Conservation (phyloP, 2,888 invertebrate genomes). For the Perizoma affinitatum region DNA sequence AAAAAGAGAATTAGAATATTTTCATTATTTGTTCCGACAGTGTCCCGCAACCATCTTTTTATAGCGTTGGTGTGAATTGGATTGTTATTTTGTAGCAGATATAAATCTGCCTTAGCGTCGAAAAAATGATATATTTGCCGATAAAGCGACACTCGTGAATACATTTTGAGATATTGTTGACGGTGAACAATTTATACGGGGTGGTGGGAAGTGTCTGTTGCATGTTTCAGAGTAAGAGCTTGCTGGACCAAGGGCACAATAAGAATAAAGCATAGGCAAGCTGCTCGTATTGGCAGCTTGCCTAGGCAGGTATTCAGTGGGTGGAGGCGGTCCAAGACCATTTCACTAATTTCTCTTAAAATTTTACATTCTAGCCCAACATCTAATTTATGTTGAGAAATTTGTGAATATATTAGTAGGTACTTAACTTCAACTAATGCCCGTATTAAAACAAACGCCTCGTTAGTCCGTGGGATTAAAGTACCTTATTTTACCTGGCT, state of each 20-base stretch:
- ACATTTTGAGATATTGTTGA: conserved; percentile 61
- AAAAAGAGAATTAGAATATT: conserved; percentile 16
- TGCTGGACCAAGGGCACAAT: neutral
- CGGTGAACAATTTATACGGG: conserved; percentile 44
- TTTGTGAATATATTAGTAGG: conserved; percentile 22
- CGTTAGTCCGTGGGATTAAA: conserved; percentile 34
- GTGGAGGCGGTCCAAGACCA: too few species aligned
- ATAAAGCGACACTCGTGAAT: conserved; percentile 70
- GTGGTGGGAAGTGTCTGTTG: conserved; percentile 22
- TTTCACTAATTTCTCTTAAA: too few species aligned
- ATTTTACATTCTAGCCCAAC: too few species aligned
- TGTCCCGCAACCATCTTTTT: conserved; percentile 32
- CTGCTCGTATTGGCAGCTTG: too few species aligned
- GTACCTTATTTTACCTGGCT: conserved; percentile 31
- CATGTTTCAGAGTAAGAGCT: conserved; percentile 27
- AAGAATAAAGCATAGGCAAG: too few species aligned
- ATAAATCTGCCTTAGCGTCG: conserved; percentile 69
- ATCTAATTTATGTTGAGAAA: neutral
- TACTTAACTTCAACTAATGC: conserved; percentile 24
- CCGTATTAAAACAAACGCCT: conserved; percentile 33
- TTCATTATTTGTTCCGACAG: conserved; percentile 25
- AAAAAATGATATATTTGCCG: conserved; percentile 69
- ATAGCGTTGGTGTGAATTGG: conserved; percentile 53
- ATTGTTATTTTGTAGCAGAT: conserved; percentile 60
- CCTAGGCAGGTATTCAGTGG: too few species aligned